Evolutionary conservation across 1,140 invertebrate species (phyloP), one percentile per base, ranked within the genome.

Genomic region (Telenomus remus): DNA sequence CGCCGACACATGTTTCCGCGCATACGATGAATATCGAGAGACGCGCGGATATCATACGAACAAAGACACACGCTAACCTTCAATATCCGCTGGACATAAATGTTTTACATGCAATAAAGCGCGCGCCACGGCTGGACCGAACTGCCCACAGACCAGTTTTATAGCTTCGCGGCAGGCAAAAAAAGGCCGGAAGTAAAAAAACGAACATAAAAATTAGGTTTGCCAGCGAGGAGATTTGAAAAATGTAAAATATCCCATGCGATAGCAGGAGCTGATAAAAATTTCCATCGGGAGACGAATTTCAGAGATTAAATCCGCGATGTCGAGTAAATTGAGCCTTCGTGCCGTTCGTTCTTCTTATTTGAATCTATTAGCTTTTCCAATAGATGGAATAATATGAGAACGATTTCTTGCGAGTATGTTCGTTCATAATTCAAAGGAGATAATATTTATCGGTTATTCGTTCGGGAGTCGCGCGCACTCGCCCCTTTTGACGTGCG

Each of bases 51-150:
- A 69, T 75, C 68, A 72, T 79, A 79, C 68, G n/a, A 59, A 63
- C 42, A 66, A 75, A 72, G 63, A 76, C 76, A 76, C 76, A 27
- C 19, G 19, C 72, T 74, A 77, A 76, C 76, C 59, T 80, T 80
- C 85, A 86, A 86, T 86, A 86, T 85, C 84, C 70, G 79, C 80
- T 59, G 79, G 65, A 80, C 84, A 85, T 85, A 85, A 86, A 86
- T 86, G 84, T 86, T 86, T 86, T 85, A 85, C 85, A 86, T 85
- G 84, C 84, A 86, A 86, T 86, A 86, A 85, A 85, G 84, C 78
- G 80, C 79, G 79, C 59, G 83, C 75, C 80, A 76, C 83, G 82
- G 83, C 81, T 86, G 84, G 81, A 78, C 82, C 65, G 82, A 86
- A 86, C 82, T 86, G 85, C 82, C 85, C 83, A 59, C 85, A 86